These are phyloP conservation scores for Halocynthia roretzi DNA, from an alignment of 23 tunicate genomes.

Conservation along the genomic window DNA sequence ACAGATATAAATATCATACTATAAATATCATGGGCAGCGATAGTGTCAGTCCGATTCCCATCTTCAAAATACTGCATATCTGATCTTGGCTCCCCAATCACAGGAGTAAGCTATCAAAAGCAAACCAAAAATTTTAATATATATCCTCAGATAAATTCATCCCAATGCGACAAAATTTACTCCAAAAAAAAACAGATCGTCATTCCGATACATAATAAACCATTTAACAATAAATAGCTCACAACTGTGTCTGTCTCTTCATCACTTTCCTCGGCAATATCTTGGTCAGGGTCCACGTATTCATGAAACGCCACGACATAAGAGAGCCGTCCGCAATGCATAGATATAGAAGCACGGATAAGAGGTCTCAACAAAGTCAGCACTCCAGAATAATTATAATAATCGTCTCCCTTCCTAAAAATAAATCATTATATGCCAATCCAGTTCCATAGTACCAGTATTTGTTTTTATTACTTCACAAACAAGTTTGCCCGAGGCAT, in stretches of 20 bases:
- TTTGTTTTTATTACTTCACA: slow-evolving; percentile 41
- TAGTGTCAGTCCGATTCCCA: too few species aligned
- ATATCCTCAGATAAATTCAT: neutral
- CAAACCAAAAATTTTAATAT: neutral
- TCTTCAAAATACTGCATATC: neutral
- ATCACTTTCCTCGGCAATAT: slow-evolving; percentile 12
- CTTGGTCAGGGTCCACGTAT: slow-evolving; percentile 10
- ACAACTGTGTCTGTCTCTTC: neutral
- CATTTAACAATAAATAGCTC: neutral
- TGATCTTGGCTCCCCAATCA: neutral
- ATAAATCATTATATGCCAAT: neutral
- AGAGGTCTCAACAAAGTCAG: slow-evolving; percentile 66
- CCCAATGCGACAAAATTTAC: neutral
- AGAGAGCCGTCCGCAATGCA: slow-evolving; percentile 85
- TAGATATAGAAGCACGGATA: slow-evolving; percentile 55
- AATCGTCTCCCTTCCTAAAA: slow-evolving; percentile 59
- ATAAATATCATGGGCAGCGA: too few species aligned
- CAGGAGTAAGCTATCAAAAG: neutral
- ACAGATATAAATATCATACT: too few species aligned
- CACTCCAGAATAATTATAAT: slow-evolving; percentile 53
- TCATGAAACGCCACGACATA: slow-evolving; percentile 68
- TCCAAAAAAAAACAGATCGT: neutral
- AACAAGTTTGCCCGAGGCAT: slow-evolving; percentile 57
- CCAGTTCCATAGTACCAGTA: neutral
- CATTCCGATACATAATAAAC: neutral